Conservation (phyloP, 2,888 invertebrate genomes). For the Drosophila prolongata region DNA sequence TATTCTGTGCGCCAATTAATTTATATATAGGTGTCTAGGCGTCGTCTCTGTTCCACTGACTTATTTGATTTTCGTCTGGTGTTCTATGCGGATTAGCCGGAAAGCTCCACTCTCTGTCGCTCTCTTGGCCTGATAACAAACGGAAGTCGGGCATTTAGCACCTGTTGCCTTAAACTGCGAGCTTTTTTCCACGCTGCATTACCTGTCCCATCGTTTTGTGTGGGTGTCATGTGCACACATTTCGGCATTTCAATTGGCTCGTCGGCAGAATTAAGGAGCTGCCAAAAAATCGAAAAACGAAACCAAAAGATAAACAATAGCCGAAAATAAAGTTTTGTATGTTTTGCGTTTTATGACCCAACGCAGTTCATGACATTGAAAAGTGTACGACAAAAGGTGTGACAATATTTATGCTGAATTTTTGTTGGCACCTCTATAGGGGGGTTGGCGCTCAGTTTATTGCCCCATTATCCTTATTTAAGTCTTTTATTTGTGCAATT, state of each 20-base stretch:
- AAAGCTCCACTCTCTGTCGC: slow-evolving; percentile 47
- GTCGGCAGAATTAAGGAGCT: slow-evolving; percentile 56
- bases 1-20: slow-evolving; percentile 72
- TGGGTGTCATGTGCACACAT: slow-evolving; percentile 52
- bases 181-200: slow-evolving; percentile 41
- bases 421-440: neutral
- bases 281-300: slow-evolving; percentile 35
- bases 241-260: slow-evolving; percentile 57
- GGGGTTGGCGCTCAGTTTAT: slow-evolving; percentile 37
- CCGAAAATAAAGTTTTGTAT: slow-evolving; percentile 41
- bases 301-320: slow-evolving; percentile 55
- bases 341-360: slow-evolving; percentile 71
- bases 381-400: slow-evolving; percentile 47
- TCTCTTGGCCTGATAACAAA: slow-evolving; percentile 65
- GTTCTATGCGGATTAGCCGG: slow-evolving; percentile 72
- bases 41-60: slow-evolving; percentile 56
- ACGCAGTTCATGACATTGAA: slow-evolving; percentile 76
- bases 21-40: slow-evolving; percentile 70
- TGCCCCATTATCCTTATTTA: slow-evolving; percentile 55
- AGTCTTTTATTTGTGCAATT: slow-evolving; percentile 25
- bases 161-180: slow-evolving; percentile 58
- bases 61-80: slow-evolving; percentile 46
- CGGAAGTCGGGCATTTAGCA: slow-evolving; percentile 44
- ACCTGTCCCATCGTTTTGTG: slow-evolving; percentile 26
- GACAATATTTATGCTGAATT: slow-evolving; percentile 40